Base-by-base conservation (phyloP, 2,888 invertebrate species). In the Lithophane socia region DNA sequence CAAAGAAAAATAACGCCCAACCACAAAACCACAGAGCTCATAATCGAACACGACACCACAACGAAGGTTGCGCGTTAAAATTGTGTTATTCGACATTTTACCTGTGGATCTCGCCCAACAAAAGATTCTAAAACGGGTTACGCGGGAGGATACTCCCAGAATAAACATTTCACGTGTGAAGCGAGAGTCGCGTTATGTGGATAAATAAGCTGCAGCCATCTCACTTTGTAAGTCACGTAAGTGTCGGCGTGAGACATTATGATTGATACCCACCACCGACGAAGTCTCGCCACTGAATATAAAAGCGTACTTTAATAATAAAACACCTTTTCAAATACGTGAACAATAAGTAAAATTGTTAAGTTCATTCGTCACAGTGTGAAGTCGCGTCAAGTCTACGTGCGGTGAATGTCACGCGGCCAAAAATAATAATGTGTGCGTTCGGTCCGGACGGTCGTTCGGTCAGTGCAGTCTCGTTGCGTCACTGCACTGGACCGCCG, bases 381-480 rank as follows among this genome's bases (percentile, higher is more conserved):
- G 85, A 84, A 88, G 89, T 87, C 89, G 88, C 89, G 89, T 89
- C 84, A 87, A 86, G 85, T 86, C 87, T 91, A 93, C 94, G 93
- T 92, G 93, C 92, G 87, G 91, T 93, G 95, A 95, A 95, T 95
- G 94, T 95, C 94, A 94, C 91, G 89, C 92, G 93, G 92, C 93
- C 96, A 90, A 94, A 96, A 96, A 96, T 96, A 95, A 94, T 92
- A 90, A 90, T 88, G 90, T 91, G 91, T 92, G 91, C 89, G 92
- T 89, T 88, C 84, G 86, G 89, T 84, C 86, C 89, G 92, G 92
- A 88, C 87, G 89, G 88, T 88, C 92, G 92, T 89, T 94, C 95
- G 94, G 95, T 94, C 95, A 95, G 94, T 94, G 95, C 95, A 95
- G 94, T 92, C 93, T 92, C 92, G 92, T 96, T 96, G 95, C 96